These are phyloP conservation scores for Schizotus pectinicornis DNA, from an alignment of 2,888 invertebrate genomes.

Conservation along the genomic window DNA sequence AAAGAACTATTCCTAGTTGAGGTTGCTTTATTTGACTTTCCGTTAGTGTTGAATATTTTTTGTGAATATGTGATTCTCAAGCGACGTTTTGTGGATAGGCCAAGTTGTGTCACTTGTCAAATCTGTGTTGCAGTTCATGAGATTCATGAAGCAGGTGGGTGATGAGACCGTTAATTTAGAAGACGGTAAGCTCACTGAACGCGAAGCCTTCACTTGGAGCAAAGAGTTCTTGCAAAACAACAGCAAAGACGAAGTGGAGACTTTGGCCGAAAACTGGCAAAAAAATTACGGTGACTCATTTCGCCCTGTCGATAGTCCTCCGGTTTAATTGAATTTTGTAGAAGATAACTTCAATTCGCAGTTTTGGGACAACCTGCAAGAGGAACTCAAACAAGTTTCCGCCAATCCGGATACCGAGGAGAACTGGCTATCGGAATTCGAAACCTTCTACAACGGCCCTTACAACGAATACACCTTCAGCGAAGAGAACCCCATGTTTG, in stretches of 20 bases:
- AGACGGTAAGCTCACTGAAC: constrained; percentile 56
- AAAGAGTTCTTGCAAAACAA: constrained; percentile 57
- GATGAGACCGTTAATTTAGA: constrained; percentile 69
- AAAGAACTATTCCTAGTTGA: too few species aligned
- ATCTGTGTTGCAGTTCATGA: constrained; percentile 70
- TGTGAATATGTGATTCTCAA: not conserved
- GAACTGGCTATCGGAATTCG: constrained; percentile 73
- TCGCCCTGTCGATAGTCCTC: not conserved
- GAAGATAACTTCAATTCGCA: constrained; percentile 63
- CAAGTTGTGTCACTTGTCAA: not conserved
- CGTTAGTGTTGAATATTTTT: too few species aligned
- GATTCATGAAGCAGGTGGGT: constrained; percentile 80
- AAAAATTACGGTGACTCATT: constrained; percentile 32
- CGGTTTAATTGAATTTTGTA: constrained; percentile 22
- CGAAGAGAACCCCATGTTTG: constrained; percentile 85
- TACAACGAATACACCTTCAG: constrained; percentile 78
- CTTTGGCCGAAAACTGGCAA: constrained; percentile 46
- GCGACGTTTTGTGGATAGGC: constrained; percentile 9
- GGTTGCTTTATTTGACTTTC: too few species aligned
- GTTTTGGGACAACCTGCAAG: constrained; percentile 71
- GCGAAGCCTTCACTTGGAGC: constrained; percentile 59
- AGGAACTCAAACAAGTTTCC: constrained; percentile 74
- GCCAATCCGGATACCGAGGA: constrained; percentile 65
- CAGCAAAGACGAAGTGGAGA: constrained; percentile 35
- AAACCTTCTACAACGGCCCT: constrained; percentile 65